phyloP scores from a whole-genome alignment of 2,888 invertebrate species.

The Drosophila bunnanda region DNA sequence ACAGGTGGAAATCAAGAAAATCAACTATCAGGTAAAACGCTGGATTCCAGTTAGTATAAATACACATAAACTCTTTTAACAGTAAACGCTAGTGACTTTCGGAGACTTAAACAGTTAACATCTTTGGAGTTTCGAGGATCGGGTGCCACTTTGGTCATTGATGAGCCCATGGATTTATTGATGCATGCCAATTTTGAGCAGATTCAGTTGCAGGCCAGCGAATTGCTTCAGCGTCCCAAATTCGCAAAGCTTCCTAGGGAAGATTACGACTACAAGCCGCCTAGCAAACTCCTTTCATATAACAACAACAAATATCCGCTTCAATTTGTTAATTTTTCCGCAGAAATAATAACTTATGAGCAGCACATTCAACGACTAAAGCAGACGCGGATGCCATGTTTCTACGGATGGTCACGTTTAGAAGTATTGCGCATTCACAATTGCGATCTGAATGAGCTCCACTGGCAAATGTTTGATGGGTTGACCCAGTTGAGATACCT shows the following conservation, averaged over 20 bases:
- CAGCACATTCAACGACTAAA: constrained; percentile 87
- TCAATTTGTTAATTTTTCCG: constrained; percentile 61
- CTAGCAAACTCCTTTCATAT: constrained; percentile 68
- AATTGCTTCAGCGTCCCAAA: constrained; percentile 80
- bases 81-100: constrained; percentile 83
- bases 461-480: constrained; percentile 90
- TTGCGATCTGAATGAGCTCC: constrained; percentile 87
- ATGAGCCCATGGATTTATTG: constrained; percentile 85
- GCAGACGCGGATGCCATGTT: constrained; percentile 84
- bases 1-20: constrained; percentile 84
- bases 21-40: constrained; percentile 77
- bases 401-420: constrained; percentile 85
- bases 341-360: constrained; percentile 87
- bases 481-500: constrained; percentile 87
- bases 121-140: constrained; percentile 88
- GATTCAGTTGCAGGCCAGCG: constrained; percentile 84
- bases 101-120: constrained; percentile 84
- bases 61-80: constrained; percentile 14
- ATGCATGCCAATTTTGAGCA: constrained; percentile 86
- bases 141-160: constrained; percentile 85
- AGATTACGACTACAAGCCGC: constrained; percentile 83
- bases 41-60: not conserved
- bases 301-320: constrained; percentile 52
- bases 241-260: constrained; percentile 82
- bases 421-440: constrained; percentile 87